Conservation (phyloP, 2,113 vertebrate genomes). For the Taxidea taxus region DNA sequence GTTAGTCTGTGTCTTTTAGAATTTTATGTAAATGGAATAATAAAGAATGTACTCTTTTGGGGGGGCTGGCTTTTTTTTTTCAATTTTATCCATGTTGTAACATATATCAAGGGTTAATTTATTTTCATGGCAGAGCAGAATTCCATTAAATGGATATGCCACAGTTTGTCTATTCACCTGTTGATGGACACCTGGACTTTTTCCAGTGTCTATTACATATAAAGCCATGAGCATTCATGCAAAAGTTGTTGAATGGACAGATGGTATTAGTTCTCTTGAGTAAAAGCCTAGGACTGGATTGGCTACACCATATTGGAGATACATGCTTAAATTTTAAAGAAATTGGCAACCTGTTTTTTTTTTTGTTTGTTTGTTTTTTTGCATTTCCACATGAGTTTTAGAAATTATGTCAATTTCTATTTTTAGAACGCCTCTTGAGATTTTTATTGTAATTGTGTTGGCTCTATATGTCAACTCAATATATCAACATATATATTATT, state of each 20-base stretch:
- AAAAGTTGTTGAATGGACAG: not conserved
- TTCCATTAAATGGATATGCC: not conserved
- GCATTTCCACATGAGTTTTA: not conserved
- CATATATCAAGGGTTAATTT: not conserved
- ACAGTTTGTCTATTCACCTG: not conserved
- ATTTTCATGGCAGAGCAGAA: not conserved
- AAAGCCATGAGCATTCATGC: not conserved
- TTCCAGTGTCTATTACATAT: not conserved
- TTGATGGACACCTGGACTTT: not conserved
- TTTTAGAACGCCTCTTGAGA: not conserved
- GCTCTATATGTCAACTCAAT: not conserved
- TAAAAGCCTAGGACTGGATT: not conserved
- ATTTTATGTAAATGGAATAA: not conserved
- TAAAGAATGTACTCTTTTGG: not conserved
- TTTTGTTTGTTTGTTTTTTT: no score
- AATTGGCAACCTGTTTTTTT: not conserved
- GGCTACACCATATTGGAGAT: not conserved
- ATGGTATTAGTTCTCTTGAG: not conserved
- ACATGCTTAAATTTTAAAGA: not conserved
- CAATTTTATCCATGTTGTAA: not conserved
- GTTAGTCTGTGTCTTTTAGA: not conserved
- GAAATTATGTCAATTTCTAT: not conserved
- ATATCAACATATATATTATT: not conserved
- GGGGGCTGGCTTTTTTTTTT: not conserved
- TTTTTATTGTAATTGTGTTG: not conserved